A percentile compares a stretch with the other conserved stretches of the same genome.
Evolutionary conservation across 2,797 vertebrate genomes (phyloP).

Genomic region (Ctenochaetus hawaiiensis): DNA sequence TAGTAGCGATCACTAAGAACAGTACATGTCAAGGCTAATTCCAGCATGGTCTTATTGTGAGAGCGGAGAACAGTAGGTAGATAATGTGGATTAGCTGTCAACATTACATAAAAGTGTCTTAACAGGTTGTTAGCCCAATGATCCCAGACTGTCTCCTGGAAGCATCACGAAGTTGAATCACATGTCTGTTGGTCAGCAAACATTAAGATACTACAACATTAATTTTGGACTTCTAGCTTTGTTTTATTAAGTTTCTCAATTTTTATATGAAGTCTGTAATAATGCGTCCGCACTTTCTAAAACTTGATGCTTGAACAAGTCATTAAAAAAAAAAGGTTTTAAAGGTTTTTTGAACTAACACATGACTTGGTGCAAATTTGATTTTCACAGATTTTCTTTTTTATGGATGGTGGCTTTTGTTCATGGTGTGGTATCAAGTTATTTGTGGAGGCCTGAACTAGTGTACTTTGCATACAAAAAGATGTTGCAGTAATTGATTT

Average conservation of each 20-base stretch:
- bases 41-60: slow-evolving; percentile 47
- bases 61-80: slow-evolving; percentile 43
- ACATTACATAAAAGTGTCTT: slow-evolving; percentile 71
- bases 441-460: background rate
- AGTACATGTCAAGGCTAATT: slow-evolving; percentile 60
- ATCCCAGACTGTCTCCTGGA: slow-evolving; percentile 42
- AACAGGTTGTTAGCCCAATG: slow-evolving; percentile 45
- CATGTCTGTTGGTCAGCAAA: slow-evolving; percentile 11
- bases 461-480: background rate
- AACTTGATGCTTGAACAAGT: background rate
- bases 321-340: slow-evolving; percentile 8
- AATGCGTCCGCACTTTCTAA: background rate
- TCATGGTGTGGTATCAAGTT: background rate
- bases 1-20: slow-evolving; percentile 46
- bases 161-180: slow-evolving; percentile 13
- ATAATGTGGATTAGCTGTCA: slow-evolving; percentile 63
- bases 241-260: background rate
- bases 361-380: slow-evolving; percentile 9
- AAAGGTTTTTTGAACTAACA: slow-evolving; percentile 4
- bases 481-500: slow-evolving; percentile 19
- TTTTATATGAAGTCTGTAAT: background rate
- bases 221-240: background rate
- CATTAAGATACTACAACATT: background rate
- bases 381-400: background rate
- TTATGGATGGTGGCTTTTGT: slow-evolving; percentile 2